A percentile compares a stretch with the other conserved stretches of the same genome.
Conservation (phyloP, 1,140 invertebrate species). For the Drosophila novamexicana region DNA sequence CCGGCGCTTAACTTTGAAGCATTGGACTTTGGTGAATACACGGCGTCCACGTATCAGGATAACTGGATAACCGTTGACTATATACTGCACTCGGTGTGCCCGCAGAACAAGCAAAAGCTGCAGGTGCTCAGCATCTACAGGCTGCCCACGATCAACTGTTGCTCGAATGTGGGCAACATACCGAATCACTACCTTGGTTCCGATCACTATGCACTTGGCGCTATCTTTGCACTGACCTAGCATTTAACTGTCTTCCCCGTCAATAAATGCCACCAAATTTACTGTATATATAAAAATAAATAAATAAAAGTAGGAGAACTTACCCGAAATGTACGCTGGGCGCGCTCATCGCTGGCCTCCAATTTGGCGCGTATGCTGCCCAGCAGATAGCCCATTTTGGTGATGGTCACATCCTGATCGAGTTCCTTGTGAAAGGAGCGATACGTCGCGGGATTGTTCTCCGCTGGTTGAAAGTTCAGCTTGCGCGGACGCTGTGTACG, state of each 20-base stretch:
- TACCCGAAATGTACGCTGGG: constrained; percentile 70
- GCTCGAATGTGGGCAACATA: constrained; percentile 86
- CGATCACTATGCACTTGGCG: constrained; percentile 90
- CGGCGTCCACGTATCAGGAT: constrained; percentile 90
- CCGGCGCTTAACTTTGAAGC: constrained; percentile 24
- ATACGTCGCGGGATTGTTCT: constrained; percentile 50
- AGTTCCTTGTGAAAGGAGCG: constrained; percentile 76
- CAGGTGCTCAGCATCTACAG: constrained; percentile 85
- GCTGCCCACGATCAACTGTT: constrained; percentile 87
- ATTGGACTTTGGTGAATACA: constrained; percentile 82
- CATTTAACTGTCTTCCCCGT: not conserved
- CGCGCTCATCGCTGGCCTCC: constrained; percentile 73
- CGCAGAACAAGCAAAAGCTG: constrained; percentile 41
- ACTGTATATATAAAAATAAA: constrained; percentile 5
- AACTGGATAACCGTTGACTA: constrained; percentile 93
- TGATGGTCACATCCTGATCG: constrained; percentile 74
- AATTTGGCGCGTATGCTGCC: constrained; percentile 74
- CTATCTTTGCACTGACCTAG: constrained; percentile 63
- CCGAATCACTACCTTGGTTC: constrained; percentile 91
- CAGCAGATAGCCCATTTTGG: constrained; percentile 76
- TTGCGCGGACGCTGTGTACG: constrained; percentile 68
- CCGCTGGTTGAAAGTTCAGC: constrained; percentile 55
- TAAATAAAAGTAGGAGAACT: constrained; percentile 35
- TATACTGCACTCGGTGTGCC: constrained; percentile 87
- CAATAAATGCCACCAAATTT: constrained; percentile 24